Percentiles rank a stretch among this genome's conserved stretches.
Conservation (phyloP, 2,888 invertebrate species). For the Girardia tigrina region DNA sequence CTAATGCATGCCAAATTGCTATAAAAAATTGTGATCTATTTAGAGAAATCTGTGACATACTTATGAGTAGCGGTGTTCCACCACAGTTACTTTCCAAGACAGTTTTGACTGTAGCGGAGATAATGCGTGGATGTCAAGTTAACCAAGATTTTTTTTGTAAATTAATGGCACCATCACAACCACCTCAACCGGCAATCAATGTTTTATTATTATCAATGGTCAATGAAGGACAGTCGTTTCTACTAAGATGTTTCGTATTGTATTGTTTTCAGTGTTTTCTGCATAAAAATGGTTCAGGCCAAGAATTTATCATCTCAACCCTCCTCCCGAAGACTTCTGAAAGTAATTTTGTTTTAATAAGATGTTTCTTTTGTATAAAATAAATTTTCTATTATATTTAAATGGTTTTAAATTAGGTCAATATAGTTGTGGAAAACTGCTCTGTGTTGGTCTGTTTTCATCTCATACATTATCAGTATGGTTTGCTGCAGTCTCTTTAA, state of each 20-base stretch:
- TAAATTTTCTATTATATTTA: too few relatives aligned
- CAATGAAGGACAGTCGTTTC: conserved; percentile 86
- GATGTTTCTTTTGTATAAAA: too few relatives aligned
- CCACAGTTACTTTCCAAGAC: conserved; percentile 88
- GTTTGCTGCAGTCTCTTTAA: conserved; percentile 79
- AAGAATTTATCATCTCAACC: conserved; percentile 74
- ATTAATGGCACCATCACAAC: conserved; percentile 33
- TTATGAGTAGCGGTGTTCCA: conserved; percentile 89
- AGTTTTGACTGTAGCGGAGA: conserved; percentile 82
- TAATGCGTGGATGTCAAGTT: conserved; percentile 56
- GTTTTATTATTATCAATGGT: conserved; percentile 90
- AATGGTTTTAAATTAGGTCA: too few relatives aligned
- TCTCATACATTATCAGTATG: conserved; percentile 76
- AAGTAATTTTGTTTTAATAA: conserved; percentile 49
- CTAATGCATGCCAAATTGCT: conserved; percentile 56
- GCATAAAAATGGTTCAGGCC: conserved; percentile 76
- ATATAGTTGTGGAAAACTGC: conserved; percentile 63
- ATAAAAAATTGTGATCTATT: conserved; percentile 53
- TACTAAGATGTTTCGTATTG: conserved; percentile 74
- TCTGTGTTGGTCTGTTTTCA: conserved; percentile 81
- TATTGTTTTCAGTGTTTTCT: conserved; percentile 93
- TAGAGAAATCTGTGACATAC: conserved; percentile 67
- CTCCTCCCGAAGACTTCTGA: conserved; percentile 72
- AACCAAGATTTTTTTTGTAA: conserved; percentile 29
- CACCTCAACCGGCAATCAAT: conserved; percentile 68